Evolutionary conservation across 2,888 invertebrate genomes (phyloP), one percentile per base, ranked within the genome.

Genomic region (Cerastis rubricosa): DNA sequence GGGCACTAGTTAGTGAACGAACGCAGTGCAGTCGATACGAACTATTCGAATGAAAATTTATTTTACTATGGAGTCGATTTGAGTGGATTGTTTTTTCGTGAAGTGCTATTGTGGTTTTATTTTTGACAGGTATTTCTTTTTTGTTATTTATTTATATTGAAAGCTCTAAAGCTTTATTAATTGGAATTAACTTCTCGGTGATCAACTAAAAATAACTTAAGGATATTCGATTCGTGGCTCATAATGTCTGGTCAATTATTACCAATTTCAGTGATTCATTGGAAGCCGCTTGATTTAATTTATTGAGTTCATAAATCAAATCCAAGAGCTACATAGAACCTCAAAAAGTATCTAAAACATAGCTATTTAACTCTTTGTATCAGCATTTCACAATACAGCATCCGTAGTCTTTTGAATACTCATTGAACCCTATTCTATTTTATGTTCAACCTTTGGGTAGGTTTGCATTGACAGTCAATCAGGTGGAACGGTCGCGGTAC

Each of bases 1-100:
- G 93, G 92, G 91, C 93, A 92, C 88, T 92, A 89, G 92, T 91
- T 87, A 90, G 90, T 92, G 92, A 90, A 89, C 90, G 89, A 87
- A 85, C 90, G 91, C 86, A 82, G 87, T 84, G 87, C 88, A 85
- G 88, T 88, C 89, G 85, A 88, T 90, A 89, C 89, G 89, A 89
- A 73, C 77, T 81, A 81, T 81, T 61, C 85, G 78, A 85, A 80
- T 80, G 78, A 81, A 85, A 85, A 85, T 81, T 82, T 76, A 80
- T 76, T 83, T 84, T 83, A 86, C 76, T 79, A 85, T 80, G 49
- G 64, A 81, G 80, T 83, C 86, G 81, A 83, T 73, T 78, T 79
- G 59, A 68, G 47, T 85, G 78, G 80, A 85, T 79, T 86, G 79
- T 82, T 77, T 78, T 65, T 83, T 77, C 76, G 83, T 83, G 85